These are phyloP conservation scores for Philereme vetulata DNA, from an alignment of 2,888 invertebrate species.

Conservation along the genomic window DNA sequence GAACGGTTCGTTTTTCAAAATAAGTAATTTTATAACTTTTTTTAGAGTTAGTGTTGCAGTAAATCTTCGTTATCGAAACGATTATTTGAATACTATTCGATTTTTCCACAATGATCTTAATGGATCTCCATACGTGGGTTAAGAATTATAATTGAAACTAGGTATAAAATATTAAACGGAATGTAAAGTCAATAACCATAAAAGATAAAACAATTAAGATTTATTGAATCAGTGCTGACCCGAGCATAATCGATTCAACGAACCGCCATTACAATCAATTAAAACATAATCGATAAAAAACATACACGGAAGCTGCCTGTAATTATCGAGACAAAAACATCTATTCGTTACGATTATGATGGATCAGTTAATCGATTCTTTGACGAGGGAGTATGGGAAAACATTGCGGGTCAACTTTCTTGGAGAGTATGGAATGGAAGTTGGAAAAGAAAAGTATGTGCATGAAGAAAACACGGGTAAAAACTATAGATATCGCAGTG, in stretches of 20 bases:
- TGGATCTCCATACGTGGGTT: too few relatives aligned
- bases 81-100: neutral
- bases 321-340: slow-evolving; percentile 65
- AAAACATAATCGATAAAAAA: slow-evolving; percentile 64
- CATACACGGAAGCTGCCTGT: slow-evolving; percentile 69
- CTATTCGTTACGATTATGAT: slow-evolving; percentile 61
- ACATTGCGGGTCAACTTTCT: slow-evolving; percentile 69
- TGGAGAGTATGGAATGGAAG: slow-evolving; percentile 39
- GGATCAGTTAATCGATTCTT: slow-evolving; percentile 62
- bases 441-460: slow-evolving; percentile 22
- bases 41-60: slow-evolving; percentile 19
- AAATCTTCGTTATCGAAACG: slow-evolving; percentile 24
- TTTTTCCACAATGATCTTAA: neutral
- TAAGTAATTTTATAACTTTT: slow-evolving; percentile 5
- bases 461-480: neutral
- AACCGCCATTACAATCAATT: slow-evolving; percentile 66
- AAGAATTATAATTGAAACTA: too few relatives aligned
- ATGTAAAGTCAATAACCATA: slow-evolving; percentile 6
- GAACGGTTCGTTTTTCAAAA: slow-evolving; percentile 21
- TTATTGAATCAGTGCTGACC: slow-evolving; percentile 55
- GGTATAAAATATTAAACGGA: too few relatives aligned
- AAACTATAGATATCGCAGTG: neutral
- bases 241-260: slow-evolving; percentile 63
- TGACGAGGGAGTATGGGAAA: slow-evolving; percentile 68
- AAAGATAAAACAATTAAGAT: slow-evolving; percentile 17